Evolutionary conservation across 2,888 invertebrate genomes (phyloP), one percentile per base, ranked within the genome.

Genomic region (Temnothorax ravouxi): DNA sequence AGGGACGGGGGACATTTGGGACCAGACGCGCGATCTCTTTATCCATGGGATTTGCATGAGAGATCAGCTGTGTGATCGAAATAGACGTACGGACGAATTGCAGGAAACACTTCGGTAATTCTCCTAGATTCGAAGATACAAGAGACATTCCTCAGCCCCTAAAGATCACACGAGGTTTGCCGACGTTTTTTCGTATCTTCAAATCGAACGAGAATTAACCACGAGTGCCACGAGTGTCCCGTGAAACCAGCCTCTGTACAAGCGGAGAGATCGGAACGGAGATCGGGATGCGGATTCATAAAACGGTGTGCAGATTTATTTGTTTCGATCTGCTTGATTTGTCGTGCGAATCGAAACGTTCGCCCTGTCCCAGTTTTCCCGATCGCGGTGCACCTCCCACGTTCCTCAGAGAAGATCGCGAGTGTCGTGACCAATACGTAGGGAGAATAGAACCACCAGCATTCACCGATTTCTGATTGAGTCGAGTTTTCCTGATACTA

Each of bases 401-500:
- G 13, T 25, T 29, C 54, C 25, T 59, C 21, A 56, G 25, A 59
- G 34, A 79, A 72, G 79, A 79, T 79, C 79, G 74, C 79, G 74
- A 79, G 79, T 79, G 59, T 79, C 79, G 72, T 79, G 79, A 79
- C 74, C 79, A 72, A 72, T 79, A 47, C 47, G 74, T 79, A 79
- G 74, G 79, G 34, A 79, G 74, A 72, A 71, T 44, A 66, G 44
- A 44, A 47, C 25, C 18, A 34, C 21, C n/a, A 34, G 74, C 47
- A 54, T 59, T 59, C 69, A 56, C 21, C 52, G 69, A 54, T 67
- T 29, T 74, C 44, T 59, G 29, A 44, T 74, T 29, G 25, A 67
- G 77, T 67, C 77, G 77, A 56, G 11, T 34, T 56, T 54, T 77
- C 29, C 67, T 41, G 44, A 44, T 64, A 38, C 29, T 77, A 69